Evolutionary conservation across 2,888 invertebrate genomes (phyloP).

Genomic region (Cosmia trapezina): DNA sequence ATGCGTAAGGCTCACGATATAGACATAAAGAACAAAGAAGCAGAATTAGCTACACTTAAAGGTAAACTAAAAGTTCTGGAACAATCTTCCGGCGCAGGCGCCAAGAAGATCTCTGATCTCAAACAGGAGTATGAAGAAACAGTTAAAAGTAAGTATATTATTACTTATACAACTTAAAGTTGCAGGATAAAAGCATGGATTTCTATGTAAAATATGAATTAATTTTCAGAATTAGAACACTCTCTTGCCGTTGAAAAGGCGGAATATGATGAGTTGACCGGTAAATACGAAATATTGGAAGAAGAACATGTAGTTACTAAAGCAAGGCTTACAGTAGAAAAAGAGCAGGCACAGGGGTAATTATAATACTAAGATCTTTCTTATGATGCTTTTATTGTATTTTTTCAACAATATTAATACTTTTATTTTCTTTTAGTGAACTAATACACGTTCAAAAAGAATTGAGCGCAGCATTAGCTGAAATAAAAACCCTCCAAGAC

Average conservation of each 20-base stretch:
- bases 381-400: neutral
- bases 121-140: conserved; percentile 92
- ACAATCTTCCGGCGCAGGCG: conserved; percentile 91
- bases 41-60: conserved; percentile 94
- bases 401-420: neutral
- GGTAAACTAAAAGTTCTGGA: conserved; percentile 93
- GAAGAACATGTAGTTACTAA: conserved; percentile 96
- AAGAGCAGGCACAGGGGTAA: conserved; percentile 94
- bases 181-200: neutral
- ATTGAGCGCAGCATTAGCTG: conserved; percentile 90
- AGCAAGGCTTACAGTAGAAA: conserved; percentile 95
- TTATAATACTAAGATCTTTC: neutral
- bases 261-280: conserved; percentile 94
- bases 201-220: conserved; percentile 42
- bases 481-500: conserved; percentile 92
- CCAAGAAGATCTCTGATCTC: conserved; percentile 92
- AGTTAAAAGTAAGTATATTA: conserved; percentile 91
- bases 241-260: conserved; percentile 92
- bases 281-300: conserved; percentile 95
- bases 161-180: neutral
- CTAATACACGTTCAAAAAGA: conserved; percentile 91
- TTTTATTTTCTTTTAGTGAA: conserved; percentile 86
- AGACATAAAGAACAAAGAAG: conserved; percentile 94
- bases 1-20: conserved; percentile 93
- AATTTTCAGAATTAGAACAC: conserved; percentile 91